These are phyloP conservation scores for Porites rus DNA, from an alignment of 92 coral and sea anemone genomes.

Conservation along the genomic window DNA sequence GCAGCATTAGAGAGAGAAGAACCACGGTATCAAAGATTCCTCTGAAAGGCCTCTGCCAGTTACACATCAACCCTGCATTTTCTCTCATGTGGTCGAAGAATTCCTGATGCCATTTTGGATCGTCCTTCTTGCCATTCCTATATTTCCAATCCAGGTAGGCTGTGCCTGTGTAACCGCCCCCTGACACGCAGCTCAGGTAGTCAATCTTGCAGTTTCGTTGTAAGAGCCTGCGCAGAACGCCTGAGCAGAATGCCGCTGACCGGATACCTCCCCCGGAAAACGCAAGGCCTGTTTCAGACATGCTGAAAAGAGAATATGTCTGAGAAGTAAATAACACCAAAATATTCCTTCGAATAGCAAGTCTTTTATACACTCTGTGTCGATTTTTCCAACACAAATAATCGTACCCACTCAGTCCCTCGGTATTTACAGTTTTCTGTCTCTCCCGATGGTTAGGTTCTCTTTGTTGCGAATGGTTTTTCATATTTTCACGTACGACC, in stretches of 20 bases:
- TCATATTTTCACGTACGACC: too few species aligned
- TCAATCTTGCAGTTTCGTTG: slow-evolving; percentile 70
- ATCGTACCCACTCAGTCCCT: too few species aligned
- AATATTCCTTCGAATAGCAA: too few species aligned
- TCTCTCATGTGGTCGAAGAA: slow-evolving; percentile 81
- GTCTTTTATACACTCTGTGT: too few species aligned
- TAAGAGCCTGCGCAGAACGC: slow-evolving; percentile 72
- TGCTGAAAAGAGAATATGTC: not conserved
- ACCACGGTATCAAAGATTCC: slow-evolving; percentile 62
- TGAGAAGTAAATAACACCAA: too few species aligned
- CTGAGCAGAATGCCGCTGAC: slow-evolving; percentile 47
- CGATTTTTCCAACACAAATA: too few species aligned
- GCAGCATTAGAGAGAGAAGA: slow-evolving; percentile 37
- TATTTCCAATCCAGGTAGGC: slow-evolving; percentile 92
- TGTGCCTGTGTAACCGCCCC: slow-evolving; percentile 83
- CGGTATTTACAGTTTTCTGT: too few species aligned
- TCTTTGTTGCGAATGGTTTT: too few species aligned
- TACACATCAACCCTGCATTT: slow-evolving; percentile 57
- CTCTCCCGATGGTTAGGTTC: too few species aligned
- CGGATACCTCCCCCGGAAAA: slow-evolving; percentile 41
- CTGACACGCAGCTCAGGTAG: slow-evolving; percentile 81
- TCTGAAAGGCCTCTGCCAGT: slow-evolving; percentile 71
- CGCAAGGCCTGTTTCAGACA: slow-evolving; percentile 19
- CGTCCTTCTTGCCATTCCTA: slow-evolving; percentile 71
- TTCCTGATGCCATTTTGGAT: slow-evolving; percentile 79